Evolutionary conservation across 2,888 invertebrate species (phyloP).

Genomic region (Alviniconcha strummeri): DNA sequence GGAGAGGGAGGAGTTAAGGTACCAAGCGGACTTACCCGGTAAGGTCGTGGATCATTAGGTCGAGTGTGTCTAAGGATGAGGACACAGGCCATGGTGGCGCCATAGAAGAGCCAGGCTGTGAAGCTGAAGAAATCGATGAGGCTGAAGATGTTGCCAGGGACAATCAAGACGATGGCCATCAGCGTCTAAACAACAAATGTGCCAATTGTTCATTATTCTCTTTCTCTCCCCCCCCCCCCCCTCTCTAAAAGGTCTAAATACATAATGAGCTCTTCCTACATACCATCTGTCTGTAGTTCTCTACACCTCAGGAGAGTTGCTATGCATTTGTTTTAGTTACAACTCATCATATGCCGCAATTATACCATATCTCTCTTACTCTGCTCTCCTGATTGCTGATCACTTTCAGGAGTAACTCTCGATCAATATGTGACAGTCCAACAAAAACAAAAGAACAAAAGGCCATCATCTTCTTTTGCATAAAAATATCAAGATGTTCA

Average conservation of each 20-base stretch:
- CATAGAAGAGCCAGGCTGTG: constrained; percentile 98
- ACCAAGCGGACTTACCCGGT: constrained; percentile 81
- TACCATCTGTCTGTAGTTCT: background rate
- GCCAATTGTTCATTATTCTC: background rate
- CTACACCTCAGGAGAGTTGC: background rate
- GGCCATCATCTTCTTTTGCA: too few species aligned
- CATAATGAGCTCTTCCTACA: background rate
- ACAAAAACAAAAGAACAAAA: too few species aligned
- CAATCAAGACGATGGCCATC: constrained; percentile 91
- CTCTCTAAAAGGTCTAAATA: background rate
- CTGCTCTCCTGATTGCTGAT: too few species aligned
- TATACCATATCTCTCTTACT: too few species aligned
- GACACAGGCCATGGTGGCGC: constrained; percentile 93
- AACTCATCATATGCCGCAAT: background rate
- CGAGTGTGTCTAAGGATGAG: constrained; percentile 93
- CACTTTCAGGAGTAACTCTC: too few species aligned
- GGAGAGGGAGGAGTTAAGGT: too few species aligned
- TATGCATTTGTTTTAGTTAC: background rate
- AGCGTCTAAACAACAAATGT: constrained; percentile 71
- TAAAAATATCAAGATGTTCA: too few species aligned
- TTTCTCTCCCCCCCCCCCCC: background rate
- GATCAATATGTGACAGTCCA: too few species aligned
- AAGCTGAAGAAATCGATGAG: constrained; percentile 98
- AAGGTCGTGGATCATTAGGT: constrained; percentile 89
- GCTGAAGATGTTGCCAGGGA: constrained; percentile 94